Evolutionary conservation across 2,888 invertebrate species (phyloP).

Genomic region (Dyspetes luteomarginatus): DNA sequence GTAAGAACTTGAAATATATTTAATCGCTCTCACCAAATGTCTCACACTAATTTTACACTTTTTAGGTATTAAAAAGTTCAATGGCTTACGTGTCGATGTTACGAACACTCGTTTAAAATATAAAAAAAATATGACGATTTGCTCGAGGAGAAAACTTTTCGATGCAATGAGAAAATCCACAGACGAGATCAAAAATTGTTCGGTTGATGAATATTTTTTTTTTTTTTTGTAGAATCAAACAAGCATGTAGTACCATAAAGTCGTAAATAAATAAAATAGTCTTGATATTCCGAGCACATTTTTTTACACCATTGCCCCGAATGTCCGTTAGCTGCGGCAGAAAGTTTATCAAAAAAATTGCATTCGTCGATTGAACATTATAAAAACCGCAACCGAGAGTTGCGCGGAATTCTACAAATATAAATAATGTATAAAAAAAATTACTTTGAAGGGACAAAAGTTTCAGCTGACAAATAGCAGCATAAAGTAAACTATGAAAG

Average conservation of each 20-base stretch:
- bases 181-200: background rate
- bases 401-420: background rate
- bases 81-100: conserved; percentile 41
- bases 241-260: background rate
- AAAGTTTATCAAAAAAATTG: background rate
- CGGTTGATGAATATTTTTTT: background rate
- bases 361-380: background rate
- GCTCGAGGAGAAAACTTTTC: background rate
- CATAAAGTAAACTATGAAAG: background rate
- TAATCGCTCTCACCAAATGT: background rate
- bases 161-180: background rate
- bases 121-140: background rate
- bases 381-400: background rate
- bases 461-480: background rate
- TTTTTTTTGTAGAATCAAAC: background rate
- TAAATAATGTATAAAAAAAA: background rate
- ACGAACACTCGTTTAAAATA: conserved; percentile 24
- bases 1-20: background rate
- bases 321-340: too few species aligned
- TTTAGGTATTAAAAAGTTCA: conserved; percentile 34
- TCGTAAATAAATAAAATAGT: background rate
- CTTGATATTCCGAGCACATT: too few species aligned
- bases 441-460: background rate
- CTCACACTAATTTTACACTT: background rate
- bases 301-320: too few species aligned